phyloP scores from a whole-genome alignment of 2,113 vertebrate genomes.

The Mohoua ochrocephala region DNA sequence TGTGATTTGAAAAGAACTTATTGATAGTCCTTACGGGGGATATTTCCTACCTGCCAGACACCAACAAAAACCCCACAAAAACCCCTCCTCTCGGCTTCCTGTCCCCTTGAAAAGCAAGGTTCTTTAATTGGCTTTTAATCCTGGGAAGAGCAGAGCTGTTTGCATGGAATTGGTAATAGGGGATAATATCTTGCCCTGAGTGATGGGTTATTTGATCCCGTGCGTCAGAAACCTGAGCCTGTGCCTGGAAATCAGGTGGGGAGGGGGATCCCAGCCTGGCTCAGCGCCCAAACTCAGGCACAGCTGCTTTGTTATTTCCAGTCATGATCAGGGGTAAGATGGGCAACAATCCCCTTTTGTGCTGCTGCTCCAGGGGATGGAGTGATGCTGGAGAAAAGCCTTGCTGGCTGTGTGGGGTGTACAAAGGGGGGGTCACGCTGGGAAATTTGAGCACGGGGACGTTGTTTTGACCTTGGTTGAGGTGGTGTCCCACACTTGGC shows the following conservation, averaged over 20 bases:
- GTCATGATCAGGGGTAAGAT: not conserved
- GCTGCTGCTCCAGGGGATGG: not conserved
- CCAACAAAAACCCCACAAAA: not conserved
- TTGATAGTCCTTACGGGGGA: not conserved
- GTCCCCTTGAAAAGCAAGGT: constrained; percentile 51
- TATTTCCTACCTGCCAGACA: not conserved
- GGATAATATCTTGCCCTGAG: constrained; percentile 64
- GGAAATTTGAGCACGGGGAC: not conserved
- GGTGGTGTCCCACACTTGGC: fast-evolving
- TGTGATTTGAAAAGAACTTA: not conserved
- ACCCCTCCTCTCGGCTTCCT: not conserved
- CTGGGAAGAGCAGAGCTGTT: constrained; percentile 27
- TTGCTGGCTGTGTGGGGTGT: not conserved
- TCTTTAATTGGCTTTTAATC: constrained; percentile 73
- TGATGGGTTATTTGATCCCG: constrained; percentile 71
- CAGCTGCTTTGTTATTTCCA: constrained; percentile 27
- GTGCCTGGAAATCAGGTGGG: not conserved
- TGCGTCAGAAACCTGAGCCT: constrained; percentile 45
- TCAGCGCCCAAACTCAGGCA: not conserved
- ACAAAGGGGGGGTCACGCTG: not conserved
- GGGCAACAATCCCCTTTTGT: constrained; percentile 25
- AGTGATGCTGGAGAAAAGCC: not conserved
- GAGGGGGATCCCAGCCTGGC: constrained; percentile 29
- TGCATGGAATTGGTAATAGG: constrained; percentile 59
- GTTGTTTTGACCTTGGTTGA: not conserved